Conservation (phyloP, 2,797 vertebrate species). For the Molossus molossus region DNA sequence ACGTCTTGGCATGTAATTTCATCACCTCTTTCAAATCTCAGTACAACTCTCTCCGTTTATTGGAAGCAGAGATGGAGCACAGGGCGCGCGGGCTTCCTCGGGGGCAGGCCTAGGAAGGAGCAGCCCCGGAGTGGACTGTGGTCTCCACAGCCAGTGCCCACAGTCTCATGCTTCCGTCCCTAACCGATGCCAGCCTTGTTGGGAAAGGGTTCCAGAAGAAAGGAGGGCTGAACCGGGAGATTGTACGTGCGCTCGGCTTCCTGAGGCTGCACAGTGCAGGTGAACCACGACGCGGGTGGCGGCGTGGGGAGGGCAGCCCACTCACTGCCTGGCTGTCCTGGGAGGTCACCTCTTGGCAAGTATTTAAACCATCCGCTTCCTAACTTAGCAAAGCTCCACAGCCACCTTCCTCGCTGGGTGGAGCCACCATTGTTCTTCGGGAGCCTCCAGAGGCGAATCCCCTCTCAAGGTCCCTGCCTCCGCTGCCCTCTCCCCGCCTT, state of each 20-base stretch:
- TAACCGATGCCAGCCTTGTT: neutral
- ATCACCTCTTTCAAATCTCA: conserved; percentile 29
- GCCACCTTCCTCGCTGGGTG: neutral
- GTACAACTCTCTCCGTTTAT: conserved; percentile 1
- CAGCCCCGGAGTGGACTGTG: neutral
- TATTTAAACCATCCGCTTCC: conserved; percentile 26
- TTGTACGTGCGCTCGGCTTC: neutral
- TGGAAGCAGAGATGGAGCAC: neutral
- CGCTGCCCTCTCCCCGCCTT: neutral
- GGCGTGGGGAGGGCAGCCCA: neutral
- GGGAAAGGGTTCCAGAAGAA: neutral
- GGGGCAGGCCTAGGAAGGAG: neutral
- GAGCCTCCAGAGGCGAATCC: neutral
- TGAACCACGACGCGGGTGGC: neutral
- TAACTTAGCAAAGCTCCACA: neutral
- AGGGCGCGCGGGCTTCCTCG: neutral
- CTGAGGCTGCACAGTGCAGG: neutral
- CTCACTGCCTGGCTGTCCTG: neutral
- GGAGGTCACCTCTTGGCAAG: neutral
- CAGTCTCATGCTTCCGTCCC: neutral
- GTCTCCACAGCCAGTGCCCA: neutral
- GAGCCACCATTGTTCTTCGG: neutral
- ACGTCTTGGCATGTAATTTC: conserved; percentile 38
- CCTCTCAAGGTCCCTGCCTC: neutral
- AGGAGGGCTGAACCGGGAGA: neutral